A percentile compares a stretch with the other conserved stretches of the same genome.
phyloP scores from a whole-genome alignment of 2,113 vertebrate species.

The Scopus umbretta region DNA sequence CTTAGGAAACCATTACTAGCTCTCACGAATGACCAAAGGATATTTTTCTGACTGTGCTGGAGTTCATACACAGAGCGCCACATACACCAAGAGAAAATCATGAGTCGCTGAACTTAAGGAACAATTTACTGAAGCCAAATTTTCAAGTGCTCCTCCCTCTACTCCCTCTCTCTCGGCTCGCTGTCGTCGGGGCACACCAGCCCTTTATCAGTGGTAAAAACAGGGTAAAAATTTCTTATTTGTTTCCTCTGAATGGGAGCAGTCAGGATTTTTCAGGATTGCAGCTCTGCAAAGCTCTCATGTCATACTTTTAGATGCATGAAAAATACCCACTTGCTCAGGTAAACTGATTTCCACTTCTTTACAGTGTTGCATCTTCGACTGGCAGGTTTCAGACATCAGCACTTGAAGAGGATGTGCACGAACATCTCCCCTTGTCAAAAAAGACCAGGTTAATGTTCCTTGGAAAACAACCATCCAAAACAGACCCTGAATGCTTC shows the following conservation, averaged over 20 bases:
- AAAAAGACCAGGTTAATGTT: background rate
- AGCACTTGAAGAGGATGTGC: background rate
- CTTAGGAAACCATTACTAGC: constrained; percentile 1
- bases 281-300: background rate
- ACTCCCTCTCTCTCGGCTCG: background rate
- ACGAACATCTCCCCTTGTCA: background rate
- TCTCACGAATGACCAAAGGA: background rate
- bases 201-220: background rate
- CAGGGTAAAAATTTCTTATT: background rate
- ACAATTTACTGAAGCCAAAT: background rate
- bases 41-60: background rate
- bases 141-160: background rate
- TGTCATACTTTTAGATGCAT: background rate
- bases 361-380: background rate
- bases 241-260: background rate
- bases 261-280: background rate
- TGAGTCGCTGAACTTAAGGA: background rate
- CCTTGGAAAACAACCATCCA: background rate
- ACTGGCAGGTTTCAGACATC: background rate
- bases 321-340: background rate
- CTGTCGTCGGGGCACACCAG: background rate
- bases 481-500: background rate
- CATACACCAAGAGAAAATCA: background rate
- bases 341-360: background rate
- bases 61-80: background rate